A percentile compares a stretch with the other conserved stretches of the same genome.
Conservation (phyloP, 2,113 vertebrate species). For the Dromaius novaehollandiae region DNA sequence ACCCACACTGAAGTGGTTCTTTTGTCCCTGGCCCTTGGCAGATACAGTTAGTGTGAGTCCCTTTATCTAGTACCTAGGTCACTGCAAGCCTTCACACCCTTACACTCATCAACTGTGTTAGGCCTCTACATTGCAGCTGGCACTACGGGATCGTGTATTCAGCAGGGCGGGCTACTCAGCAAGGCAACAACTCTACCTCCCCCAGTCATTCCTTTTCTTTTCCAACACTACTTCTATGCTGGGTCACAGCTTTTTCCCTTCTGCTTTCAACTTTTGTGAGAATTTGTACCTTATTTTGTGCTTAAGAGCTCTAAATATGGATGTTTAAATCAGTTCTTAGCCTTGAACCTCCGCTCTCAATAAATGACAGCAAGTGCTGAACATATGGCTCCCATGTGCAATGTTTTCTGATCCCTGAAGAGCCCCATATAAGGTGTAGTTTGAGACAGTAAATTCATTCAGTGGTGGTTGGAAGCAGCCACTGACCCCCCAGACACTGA, state of each 20-base stretch:
- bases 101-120: not conserved
- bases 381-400: constrained; percentile 45
- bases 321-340: constrained; percentile 18
- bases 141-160: not conserved
- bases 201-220: not conserved
- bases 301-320: constrained; percentile 28
- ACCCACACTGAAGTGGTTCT: not conserved
- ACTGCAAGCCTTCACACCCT: not conserved
- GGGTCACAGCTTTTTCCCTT: constrained; percentile 6
- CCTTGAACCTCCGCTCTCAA: constrained; percentile 12
- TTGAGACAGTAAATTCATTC: not conserved
- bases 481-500: constrained; percentile 19
- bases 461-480: not conserved
- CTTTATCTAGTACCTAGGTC: rapidly evolving
- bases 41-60: not conserved
- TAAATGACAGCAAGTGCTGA: constrained; percentile 2
- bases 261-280: not conserved
- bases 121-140: not conserved
- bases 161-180: not conserved
- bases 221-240: not conserved
- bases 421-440: constrained; percentile 20
- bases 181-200: not conserved
- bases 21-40: not conserved
- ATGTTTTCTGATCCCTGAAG: not conserved
- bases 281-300: constrained; percentile 22